These are phyloP conservation scores for Entomyzon cyanotis DNA, from an alignment of 2,113 vertebrate species.

Conservation along the genomic window DNA sequence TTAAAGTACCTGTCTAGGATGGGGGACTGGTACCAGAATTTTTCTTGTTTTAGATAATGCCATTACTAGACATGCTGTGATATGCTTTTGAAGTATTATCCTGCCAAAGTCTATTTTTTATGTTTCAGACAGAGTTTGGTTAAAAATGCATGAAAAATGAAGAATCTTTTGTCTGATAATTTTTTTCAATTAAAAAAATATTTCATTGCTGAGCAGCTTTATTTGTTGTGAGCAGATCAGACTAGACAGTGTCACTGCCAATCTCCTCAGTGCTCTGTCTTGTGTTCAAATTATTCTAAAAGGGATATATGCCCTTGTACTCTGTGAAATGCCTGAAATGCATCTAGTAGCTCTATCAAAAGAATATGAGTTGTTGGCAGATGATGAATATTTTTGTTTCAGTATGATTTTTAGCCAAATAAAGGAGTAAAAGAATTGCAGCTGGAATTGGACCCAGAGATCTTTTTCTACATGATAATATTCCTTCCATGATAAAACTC, in stretches of 20 bases:
- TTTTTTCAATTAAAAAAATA: conserved; percentile 35
- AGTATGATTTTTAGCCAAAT: not conserved
- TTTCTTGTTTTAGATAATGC: not conserved
- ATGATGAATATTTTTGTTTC: not conserved
- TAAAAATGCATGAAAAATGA: conserved; percentile 7
- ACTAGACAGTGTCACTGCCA: not conserved
- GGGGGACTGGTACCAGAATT: not conserved
- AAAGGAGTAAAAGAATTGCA: not conserved
- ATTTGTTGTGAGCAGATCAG: conserved; percentile 14
- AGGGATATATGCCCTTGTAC: not conserved
- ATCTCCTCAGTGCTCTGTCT: not conserved
- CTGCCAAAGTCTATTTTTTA: conserved; percentile 1
- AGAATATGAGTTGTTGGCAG: not conserved
- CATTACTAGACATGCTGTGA: not conserved
- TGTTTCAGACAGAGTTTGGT: not conserved
- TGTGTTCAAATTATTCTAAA: conserved; percentile 29
- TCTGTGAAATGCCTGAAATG: not conserved
- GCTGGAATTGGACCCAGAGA: not conserved
- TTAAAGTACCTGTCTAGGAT: not conserved
- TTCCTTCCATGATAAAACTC: not conserved
- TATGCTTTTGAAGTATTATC: not conserved
- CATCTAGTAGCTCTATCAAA: not conserved
- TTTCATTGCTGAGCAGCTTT: not conserved
- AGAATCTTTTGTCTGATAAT: not conserved
- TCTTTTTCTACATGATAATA: not conserved